These are phyloP conservation scores for Melanotaenia nigrans DNA, from an alignment of 2,797 vertebrate species.

Conservation along the genomic window DNA sequence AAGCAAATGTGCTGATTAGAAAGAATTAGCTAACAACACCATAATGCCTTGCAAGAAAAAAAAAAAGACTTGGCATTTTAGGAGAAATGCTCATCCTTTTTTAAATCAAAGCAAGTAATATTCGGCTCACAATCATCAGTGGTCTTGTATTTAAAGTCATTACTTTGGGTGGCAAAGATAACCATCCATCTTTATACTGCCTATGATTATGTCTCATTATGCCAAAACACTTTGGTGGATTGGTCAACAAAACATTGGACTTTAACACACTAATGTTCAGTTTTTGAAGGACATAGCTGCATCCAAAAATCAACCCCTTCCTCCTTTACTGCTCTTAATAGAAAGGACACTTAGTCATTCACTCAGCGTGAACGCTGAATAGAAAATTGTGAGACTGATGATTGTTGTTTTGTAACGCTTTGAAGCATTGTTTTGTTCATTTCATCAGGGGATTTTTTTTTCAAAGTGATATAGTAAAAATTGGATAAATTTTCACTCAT, in stretches of 20 bases:
- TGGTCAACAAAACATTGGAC: neutral
- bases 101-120: too few relatives aligned
- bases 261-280: neutral
- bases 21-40: neutral
- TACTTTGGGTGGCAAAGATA: neutral
- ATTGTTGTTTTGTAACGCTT: neutral
- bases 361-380: neutral
- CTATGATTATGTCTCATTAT: slow-evolving; percentile 1
- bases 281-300: neutral
- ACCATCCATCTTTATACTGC: neutral
- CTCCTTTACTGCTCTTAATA: neutral
- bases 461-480: neutral
- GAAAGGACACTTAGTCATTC: neutral
- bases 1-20: neutral
- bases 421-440: neutral
- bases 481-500: neutral
- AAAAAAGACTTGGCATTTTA: neutral
- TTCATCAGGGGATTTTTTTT: neutral
- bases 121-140: neutral
- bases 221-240: neutral
- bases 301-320: neutral
- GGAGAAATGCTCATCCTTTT: neutral
- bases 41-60: neutral
- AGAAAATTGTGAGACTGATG: neutral
- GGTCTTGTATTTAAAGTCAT: neutral